Base-by-base conservation (phyloP, 2,888 invertebrate species). In the Ceraclea dissimilis region DNA sequence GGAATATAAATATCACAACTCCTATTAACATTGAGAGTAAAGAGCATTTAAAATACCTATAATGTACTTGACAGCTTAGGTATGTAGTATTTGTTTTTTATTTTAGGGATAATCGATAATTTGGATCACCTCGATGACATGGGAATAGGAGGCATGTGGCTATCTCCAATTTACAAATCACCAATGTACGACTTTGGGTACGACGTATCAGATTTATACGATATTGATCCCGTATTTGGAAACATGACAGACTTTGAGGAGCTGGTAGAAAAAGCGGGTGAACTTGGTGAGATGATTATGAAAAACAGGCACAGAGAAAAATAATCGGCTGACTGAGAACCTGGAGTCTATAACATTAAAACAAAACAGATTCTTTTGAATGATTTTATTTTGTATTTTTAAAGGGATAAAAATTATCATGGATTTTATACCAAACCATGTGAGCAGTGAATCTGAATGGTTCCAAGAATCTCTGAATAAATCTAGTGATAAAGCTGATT, bases 141-240 rank as follows among this genome's bases (percentile, higher is more conserved):
- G 2, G 84, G 84, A 11, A 78, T 88, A 1, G 79, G 79, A 0
- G 83, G 84, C 0, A 73, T 86, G 0, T 87, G 85, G 83, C 64
- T 91, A 2, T 84, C 85, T 46, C 89, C 91, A 0, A 83, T 91
- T 26, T 78, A 70, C 63, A 77, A 77, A 55, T 87, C 88, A 0
- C 87, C 90, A 0, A 84, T 86, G 84, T 73, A 79, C 1, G 90
- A 91, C 67, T 87, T 84, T 63, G 91, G 91, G 0, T 90, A 88
- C 65, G 91, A 91, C 63, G 79, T 89, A 49, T 76, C 84, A 0
- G 82, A 90, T 67, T 88, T 82, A 65, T 81, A 75, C 20, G 73
- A 72, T 1, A 80, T 90, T 21, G 84, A 89, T 46, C 77, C 80
- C 0, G 77, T 83, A 47, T 90, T 84, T 66, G 90, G 90, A 0